phyloP scores from a whole-genome alignment of 2,888 invertebrate species.

The Ferrisia virgata region DNA sequence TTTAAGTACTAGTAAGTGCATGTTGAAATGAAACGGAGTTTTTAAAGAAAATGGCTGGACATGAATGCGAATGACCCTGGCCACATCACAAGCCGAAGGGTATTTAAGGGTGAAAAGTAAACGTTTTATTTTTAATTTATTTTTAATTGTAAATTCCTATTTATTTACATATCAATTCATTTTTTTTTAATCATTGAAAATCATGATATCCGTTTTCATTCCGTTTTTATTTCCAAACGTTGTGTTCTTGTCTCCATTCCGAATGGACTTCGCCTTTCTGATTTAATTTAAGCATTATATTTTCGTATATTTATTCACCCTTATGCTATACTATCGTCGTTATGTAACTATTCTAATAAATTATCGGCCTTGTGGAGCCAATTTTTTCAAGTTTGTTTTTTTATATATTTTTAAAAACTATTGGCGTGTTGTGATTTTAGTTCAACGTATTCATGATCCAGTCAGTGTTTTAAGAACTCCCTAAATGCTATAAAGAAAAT shows the following conservation, averaged over 20 bases:
- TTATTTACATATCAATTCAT: not conserved
- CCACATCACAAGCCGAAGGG: not conserved
- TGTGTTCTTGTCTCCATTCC: not conserved
- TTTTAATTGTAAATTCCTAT: not conserved
- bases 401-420: not conserved
- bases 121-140: not conserved
- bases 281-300: conserved; percentile 1
- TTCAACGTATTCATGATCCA: not conserved
- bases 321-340: not conserved
- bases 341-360: conserved; percentile 14
- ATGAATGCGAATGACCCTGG: not conserved
- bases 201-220: not conserved
- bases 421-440: not conserved
- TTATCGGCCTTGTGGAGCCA: not conserved
- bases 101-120: not conserved
- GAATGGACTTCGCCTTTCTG: not conserved
- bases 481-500: not conserved
- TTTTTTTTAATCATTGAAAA: not conserved
- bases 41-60: not conserved
- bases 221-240: not conserved
- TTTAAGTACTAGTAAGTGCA: not conserved
- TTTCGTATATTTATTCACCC: not conserved
- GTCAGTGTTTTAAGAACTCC: conserved; percentile 1
- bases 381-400: not conserved
- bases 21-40: not conserved